A percentile compares a stretch with the other conserved stretches of the same genome.
Evolutionary conservation across 2,888 invertebrate species (phyloP).

Genomic region (Epicampocera succincta): DNA sequence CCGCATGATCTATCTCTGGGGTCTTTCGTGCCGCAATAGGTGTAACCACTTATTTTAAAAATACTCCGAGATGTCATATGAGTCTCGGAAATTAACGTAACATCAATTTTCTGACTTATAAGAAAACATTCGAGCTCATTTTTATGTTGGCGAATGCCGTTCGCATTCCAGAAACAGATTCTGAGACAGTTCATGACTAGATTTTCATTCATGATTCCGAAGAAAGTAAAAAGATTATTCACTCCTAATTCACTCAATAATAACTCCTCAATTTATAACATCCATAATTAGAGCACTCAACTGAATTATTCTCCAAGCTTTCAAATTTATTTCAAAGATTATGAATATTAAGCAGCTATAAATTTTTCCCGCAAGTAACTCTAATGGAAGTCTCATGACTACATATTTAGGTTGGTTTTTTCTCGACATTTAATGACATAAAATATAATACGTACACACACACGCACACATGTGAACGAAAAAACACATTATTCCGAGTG

Average conservation of each 20-base stretch:
- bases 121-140: no score
- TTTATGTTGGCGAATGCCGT: no score
- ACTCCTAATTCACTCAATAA: neutral
- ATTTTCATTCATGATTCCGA: no score
- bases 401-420: neutral
- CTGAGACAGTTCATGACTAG: no score
- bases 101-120: no score
- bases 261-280: constrained; percentile 7
- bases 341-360: constrained; percentile 42
- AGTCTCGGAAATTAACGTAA: no score
- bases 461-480: constrained; percentile 4
- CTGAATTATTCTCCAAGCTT: neutral
- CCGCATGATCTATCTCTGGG: no score
- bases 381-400: constrained; percentile 31
- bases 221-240: neutral
- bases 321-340: constrained; percentile 29
- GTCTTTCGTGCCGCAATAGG: no score
- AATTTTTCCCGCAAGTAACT: neutral
- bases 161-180: no score
- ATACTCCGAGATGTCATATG: no score
- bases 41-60: no score
- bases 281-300: constrained; percentile 27
- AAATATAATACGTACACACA: no score
- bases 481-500: constrained; percentile 29
- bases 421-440: neutral